Evolutionary conservation across 64 coral and sea anemone genomes (phyloP), one percentile per base, ranked within the genome.

Genomic region (Porites lutea): DNA sequence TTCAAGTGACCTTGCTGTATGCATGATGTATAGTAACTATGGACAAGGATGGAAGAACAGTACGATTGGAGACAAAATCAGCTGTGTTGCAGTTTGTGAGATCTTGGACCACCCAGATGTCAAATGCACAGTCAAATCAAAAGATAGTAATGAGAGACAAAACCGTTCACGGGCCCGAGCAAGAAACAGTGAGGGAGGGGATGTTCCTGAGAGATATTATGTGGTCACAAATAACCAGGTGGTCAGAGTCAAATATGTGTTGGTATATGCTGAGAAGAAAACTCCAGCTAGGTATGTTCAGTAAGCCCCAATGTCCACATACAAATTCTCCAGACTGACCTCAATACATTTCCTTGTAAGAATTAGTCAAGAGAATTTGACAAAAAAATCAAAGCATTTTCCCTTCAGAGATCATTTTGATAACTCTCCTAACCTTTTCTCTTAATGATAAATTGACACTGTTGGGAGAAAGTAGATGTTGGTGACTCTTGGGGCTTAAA

Each of bases 181-280:
- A 45, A 83, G 75, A 45, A 96, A 96, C 74, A 99, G 97, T 21
- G 86, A 94, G 67, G 97, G 97, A 50, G 97, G 97, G 4, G 97
- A 99, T 90, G 97, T 99, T 1, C 97, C 97, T 0, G 97, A 99
- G 52, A 91, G 91, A 74, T 99, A 99, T 79, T 99, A 96, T 94
- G 94, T 99, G 27, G 97, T 99, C 11, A 96, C 94, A 44, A 99
- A 99, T 44, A 99, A 99, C 81, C 91, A 99, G 27, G 71, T 96
- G 8, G 59, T 99, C 15, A 90, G 94, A 57, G 97, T 99, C 1
- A 99, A 94, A 16, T 99, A 99, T 85, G 78, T 99, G 71, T 44
- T 99, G 65, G 97, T 96, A 2, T 99, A 99, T 82, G 88, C 94
- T 9, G 88, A 96, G 65, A 95, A 98, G 81, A 67, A 84, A 84